These are phyloP conservation scores for Ceyx margarethae DNA, from an alignment of 2,113 vertebrate species.

Conservation along the genomic window DNA sequence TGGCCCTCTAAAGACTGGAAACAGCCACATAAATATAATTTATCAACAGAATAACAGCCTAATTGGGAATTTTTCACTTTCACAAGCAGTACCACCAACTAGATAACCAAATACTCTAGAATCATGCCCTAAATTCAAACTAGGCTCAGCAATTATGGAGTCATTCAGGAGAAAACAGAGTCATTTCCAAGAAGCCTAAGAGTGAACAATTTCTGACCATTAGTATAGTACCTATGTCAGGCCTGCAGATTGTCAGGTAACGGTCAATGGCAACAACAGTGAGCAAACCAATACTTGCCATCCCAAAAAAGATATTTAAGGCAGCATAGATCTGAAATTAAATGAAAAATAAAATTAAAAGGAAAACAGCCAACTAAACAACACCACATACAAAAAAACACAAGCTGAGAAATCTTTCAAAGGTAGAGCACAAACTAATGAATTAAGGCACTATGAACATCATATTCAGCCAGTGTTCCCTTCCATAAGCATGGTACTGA, in stretches of 20 bases:
- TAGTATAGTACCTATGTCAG: slow-evolving; percentile 82
- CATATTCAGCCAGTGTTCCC: not conserved
- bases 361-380: not conserved
- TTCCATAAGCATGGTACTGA: not conserved
- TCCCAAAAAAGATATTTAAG: slow-evolving; percentile 97
- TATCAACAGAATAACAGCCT: not conserved
- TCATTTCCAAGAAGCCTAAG: not conserved
- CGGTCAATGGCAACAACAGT: slow-evolving; percentile 92
- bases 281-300: slow-evolving; percentile 96
- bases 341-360: not conserved
- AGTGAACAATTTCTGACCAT: not conserved
- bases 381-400: too few relatives aligned
- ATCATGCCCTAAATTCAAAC: not conserved
- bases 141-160: not conserved
- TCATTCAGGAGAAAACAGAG: not conserved
- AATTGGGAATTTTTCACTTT: not conserved
- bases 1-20: not conserved
- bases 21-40: not conserved
- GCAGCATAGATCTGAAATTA: slow-evolving; percentile 91
- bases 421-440: not conserved
- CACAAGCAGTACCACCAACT: not conserved
- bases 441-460: not conserved
- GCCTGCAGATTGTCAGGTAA: slow-evolving; percentile 90
- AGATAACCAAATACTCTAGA: not conserved
- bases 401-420: not conserved